phyloP scores from a whole-genome alignment of 2,113 vertebrate species.

The Beaufortia kweichowensis region DNA sequence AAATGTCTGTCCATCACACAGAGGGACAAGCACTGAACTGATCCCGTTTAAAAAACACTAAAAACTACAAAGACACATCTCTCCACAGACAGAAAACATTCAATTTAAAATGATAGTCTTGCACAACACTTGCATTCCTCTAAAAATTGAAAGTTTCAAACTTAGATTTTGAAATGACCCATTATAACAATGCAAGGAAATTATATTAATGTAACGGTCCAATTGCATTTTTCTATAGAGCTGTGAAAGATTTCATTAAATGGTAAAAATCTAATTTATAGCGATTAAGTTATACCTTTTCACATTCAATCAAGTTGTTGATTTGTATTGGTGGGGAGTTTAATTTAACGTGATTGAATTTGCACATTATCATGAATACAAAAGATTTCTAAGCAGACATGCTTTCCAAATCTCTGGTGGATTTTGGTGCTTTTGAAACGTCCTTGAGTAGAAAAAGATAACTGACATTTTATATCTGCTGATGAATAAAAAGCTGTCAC shows the following conservation, averaged over 20 bases:
- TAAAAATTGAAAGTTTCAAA: background rate
- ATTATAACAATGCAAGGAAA: background rate
- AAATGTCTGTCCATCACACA: background rate
- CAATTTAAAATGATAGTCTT: background rate
- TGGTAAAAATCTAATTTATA: background rate
- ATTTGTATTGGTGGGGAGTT: background rate
- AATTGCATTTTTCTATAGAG: background rate
- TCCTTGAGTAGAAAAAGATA: background rate
- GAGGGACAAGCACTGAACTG: background rate
- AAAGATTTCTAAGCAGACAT: conserved; percentile 14
- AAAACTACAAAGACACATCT: conserved; percentile 11
- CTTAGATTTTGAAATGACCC: background rate
- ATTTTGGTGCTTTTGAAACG: conserved; percentile 9
- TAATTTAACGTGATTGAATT: background rate
- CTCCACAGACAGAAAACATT: background rate
- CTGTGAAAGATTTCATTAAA: background rate
- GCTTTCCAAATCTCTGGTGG: conserved; percentile 2
- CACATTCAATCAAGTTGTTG: background rate
- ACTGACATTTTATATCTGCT: background rate
- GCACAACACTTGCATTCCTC: background rate
- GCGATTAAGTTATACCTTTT: background rate
- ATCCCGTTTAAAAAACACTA: background rate
- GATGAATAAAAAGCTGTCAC: conserved; percentile 10
- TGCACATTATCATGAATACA: background rate
- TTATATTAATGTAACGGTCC: background rate